Percentiles rank a stretch among this genome's conserved stretches.
phyloP scores from a whole-genome alignment of 2,888 invertebrate genomes.

The Pseudolycoriella hygida region DNA sequence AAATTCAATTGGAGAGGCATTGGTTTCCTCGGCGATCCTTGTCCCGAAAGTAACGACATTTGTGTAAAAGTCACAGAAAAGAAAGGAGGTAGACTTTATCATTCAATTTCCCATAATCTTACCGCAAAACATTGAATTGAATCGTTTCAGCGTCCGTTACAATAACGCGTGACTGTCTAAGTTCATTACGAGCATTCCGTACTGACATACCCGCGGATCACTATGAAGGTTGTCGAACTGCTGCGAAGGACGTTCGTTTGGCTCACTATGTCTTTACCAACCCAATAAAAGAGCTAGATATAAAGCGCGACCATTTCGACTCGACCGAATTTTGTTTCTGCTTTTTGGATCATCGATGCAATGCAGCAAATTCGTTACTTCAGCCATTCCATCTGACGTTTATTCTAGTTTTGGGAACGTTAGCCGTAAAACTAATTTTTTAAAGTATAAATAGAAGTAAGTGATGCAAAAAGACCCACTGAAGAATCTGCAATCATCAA shows the following conservation, averaged over 20 bases:
- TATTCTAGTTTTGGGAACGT: neutral
- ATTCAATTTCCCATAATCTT: neutral
- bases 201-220: constrained; percentile 82
- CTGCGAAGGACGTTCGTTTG: constrained; percentile 58
- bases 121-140: too few relatives aligned
- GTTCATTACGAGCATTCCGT: constrained; percentile 54
- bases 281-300: constrained; percentile 66
- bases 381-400: neutral
- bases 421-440: too few relatives aligned
- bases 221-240: constrained; percentile 76
- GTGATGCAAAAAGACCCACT: too few relatives aligned
- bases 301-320: constrained; percentile 65
- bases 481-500: too few relatives aligned
- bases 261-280: constrained; percentile 72
- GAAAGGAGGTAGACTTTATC: constrained; percentile 48
- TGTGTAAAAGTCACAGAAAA: constrained; percentile 78
- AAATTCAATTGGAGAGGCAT: constrained; percentile 67
- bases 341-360: constrained; percentile 79
- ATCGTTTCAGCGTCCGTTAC: constrained; percentile 47
- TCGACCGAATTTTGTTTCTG: constrained; percentile 78
- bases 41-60: constrained; percentile 68
- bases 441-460: too few relatives aligned
- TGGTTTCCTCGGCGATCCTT: constrained; percentile 57
- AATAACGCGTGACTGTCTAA: constrained; percentile 73
- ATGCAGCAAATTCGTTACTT: constrained; percentile 24